Percentiles rank a stretch among this genome's conserved stretches.
Evolutionary conservation across 1,140 invertebrate species (phyloP).

Genomic region (Drosophila dunni): DNA sequence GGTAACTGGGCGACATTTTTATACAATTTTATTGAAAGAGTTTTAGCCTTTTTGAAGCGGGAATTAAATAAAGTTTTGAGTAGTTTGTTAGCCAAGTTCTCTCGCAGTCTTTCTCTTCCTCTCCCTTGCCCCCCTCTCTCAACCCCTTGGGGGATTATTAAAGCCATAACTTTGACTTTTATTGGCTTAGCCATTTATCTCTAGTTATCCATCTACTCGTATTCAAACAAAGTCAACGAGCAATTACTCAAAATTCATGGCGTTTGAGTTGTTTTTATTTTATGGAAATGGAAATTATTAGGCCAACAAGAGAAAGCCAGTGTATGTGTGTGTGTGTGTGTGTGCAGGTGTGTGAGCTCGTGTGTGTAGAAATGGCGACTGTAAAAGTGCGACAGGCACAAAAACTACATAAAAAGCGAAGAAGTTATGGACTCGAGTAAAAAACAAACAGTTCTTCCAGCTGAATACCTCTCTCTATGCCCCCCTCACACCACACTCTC

Average conservation of each 20-base stretch:
- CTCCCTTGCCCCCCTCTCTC: background rate
- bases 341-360: constrained; percentile 29
- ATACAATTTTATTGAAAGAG: constrained; percentile 12
- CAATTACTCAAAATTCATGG: constrained; percentile 71
- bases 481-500: background rate
- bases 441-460: constrained; percentile 16
- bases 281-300: constrained; percentile 50
- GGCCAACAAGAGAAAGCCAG: constrained; percentile 41
- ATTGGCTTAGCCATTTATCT: background rate
- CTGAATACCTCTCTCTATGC: background rate
- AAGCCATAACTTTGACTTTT: constrained; percentile 1
- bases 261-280: constrained; percentile 25
- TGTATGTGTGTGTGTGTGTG: constrained; percentile 34
- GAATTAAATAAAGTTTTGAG: constrained; percentile 12
- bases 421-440: constrained; percentile 36
- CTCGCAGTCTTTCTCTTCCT: background rate
- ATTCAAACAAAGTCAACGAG: constrained; percentile 41
- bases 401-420: constrained; percentile 54
- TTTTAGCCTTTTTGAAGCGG: background rate
- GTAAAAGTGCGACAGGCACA: constrained; percentile 52
- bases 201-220: background rate
- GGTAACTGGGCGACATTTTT: background rate
- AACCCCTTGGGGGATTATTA: background rate
- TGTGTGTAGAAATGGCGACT: constrained; percentile 28
- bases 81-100: background rate